Percentiles rank a stretch among this genome's conserved stretches.
Conservation (phyloP, 1,140 invertebrate species). For the Meloidogyne floridensis region DNA sequence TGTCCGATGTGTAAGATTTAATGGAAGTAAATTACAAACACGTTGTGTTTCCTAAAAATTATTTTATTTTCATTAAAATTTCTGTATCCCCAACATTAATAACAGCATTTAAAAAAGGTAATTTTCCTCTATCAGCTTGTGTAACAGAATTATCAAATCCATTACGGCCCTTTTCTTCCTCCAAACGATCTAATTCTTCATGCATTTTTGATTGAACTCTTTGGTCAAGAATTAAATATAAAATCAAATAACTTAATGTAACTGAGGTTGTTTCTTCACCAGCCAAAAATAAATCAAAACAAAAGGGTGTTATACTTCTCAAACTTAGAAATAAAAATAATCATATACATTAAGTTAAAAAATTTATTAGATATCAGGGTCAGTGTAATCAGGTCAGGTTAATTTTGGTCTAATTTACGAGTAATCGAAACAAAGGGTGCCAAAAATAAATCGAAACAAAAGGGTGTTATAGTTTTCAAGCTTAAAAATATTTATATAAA, state of each 20-base stretch:
- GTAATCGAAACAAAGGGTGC: too few relatives aligned
- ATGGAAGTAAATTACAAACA: conserved; percentile 33
- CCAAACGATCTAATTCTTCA: conserved; percentile 5
- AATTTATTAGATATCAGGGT: too few relatives aligned
- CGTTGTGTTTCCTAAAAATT: conserved; percentile 33
- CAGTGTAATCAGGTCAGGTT: too few relatives aligned
- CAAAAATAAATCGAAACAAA: too few relatives aligned
- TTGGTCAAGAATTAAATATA: conserved; percentile 9
- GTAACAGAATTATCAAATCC: background rate
- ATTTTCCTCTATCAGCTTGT: conserved; percentile 21
- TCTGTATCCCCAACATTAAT: background rate
- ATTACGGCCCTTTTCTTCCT: conserved; percentile 13
- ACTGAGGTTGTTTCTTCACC: conserved; percentile 14
- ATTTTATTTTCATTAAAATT: too few relatives aligned
- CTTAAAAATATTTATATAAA: too few relatives aligned
- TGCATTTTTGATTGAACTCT: background rate
- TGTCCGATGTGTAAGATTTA: conserved; percentile 37
- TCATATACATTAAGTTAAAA: too few relatives aligned
- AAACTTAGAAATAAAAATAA: too few relatives aligned
- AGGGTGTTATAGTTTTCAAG: too few relatives aligned
- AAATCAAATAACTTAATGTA: conserved; percentile 8
- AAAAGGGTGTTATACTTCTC: background rate
- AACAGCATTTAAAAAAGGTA: conserved; percentile 28
- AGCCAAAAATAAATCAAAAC: conserved; percentile 48
- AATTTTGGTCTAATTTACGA: too few relatives aligned